Percentiles rank a stretch among this genome's conserved stretches.
Evolutionary conservation across 2,888 invertebrate genomes (phyloP).

Genomic region (Scaptomyza flava): DNA sequence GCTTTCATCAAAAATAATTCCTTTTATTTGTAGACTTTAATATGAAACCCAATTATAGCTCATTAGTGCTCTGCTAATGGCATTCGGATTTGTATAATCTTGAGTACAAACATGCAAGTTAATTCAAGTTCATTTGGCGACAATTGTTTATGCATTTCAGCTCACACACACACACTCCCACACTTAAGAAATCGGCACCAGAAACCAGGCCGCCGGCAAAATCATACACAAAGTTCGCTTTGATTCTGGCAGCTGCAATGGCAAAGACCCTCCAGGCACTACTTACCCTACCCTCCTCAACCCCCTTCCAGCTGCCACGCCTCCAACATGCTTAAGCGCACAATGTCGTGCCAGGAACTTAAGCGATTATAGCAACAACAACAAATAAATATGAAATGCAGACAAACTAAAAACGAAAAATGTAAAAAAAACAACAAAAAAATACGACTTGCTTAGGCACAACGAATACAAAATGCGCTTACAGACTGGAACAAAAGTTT

Average conservation of each 20-base stretch:
- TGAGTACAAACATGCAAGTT: neutral
- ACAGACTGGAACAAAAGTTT: neutral
- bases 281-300: too few species aligned
- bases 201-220: slow-evolving; percentile 28
- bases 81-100: neutral
- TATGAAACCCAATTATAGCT: neutral
- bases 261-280: slow-evolving; percentile 4
- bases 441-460: neutral
- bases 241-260: slow-evolving; percentile 6
- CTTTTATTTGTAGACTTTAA: neutral
- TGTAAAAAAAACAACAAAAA: slow-evolving; percentile 6
- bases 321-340: slow-evolving; percentile 52
- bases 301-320: neutral
- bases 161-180: slow-evolving; percentile 1
- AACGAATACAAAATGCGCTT: neutral
- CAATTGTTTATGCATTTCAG: slow-evolving; percentile 22
- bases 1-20: too few species aligned
- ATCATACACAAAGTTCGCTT: slow-evolving; percentile 23
- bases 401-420: slow-evolving; percentile 19
- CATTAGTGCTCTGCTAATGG: slow-evolving; percentile 6
- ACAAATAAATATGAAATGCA: slow-evolving; percentile 41
- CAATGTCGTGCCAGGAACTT: slow-evolving; percentile 64
- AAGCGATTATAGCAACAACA: slow-evolving; percentile 22
- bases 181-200: slow-evolving; percentile 7
- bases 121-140: slow-evolving; percentile 19